phyloP scores from a whole-genome alignment of 2,888 invertebrate genomes.

The Cancer borealis region DNA sequence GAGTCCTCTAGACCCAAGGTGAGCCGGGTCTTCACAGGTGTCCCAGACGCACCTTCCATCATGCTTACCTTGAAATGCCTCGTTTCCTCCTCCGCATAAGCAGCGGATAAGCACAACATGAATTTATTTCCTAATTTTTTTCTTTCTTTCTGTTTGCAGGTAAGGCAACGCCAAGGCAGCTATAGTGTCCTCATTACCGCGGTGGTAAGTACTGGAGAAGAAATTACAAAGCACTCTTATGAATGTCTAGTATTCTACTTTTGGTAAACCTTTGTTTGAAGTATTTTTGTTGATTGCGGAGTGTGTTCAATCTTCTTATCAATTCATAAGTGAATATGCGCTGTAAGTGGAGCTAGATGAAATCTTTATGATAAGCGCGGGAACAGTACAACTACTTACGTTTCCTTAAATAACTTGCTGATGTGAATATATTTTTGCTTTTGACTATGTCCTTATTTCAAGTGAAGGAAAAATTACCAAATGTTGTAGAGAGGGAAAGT shows the following conservation, averaged over 20 bases:
- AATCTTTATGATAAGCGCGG: background rate
- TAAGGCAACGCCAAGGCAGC: background rate
- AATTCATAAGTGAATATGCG: background rate
- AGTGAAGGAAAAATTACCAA: background rate
- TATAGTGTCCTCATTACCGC: background rate
- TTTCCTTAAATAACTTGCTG: background rate
- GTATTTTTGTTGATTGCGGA: background rate
- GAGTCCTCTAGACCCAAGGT: background rate
- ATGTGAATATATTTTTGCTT: background rate
- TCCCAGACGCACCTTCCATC: background rate
- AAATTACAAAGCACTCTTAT: background rate
- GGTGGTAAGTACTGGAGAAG: background rate
- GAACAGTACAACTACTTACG: background rate
- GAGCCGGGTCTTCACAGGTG: conserved; percentile 39
- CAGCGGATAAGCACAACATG: background rate
- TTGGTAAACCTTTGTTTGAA: background rate
- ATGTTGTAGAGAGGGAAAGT: background rate
- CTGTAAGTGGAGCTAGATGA: background rate
- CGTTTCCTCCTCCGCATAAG: background rate
- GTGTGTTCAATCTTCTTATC: background rate
- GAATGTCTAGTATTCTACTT: background rate
- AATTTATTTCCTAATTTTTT: background rate
- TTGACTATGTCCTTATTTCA: background rate
- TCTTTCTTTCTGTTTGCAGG: background rate
- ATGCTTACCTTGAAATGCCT: conserved; percentile 16